Base-by-base conservation (phyloP, 2,797 vertebrate genomes). In the Hydrolagus colliei region DNA sequence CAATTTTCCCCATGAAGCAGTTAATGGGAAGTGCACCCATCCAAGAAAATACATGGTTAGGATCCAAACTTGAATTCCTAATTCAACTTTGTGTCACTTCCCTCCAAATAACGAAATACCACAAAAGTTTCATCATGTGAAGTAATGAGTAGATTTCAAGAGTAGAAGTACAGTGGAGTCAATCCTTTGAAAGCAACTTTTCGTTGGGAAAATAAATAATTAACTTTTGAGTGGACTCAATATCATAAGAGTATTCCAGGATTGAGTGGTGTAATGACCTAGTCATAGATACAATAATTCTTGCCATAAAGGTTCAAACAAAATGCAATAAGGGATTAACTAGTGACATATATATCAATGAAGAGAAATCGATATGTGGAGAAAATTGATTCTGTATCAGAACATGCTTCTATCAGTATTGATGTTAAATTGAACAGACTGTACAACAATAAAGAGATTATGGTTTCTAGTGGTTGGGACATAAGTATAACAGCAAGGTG, bases 241-340 rank as follows among this genome's bases (percentile, higher is more conserved):
- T 77, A 41, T 61, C 61, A 61, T n/a, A 84, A 68, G 65, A 12
- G 20, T 41, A 41, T 16, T 67, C 41, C 65, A 71, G 27, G 32
- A 68, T 52, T 27, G 68, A 9, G n/a, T 41, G 35, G 16, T 67
- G 52, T 35, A 35, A 68, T 84, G 65, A 20, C 18, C 3, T 20
- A 41, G n/a, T 71, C 79, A 32, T 13, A 35, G 16, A 68, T 68
- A 68, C 9, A 14, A 52, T 27, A 71, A 41, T 35, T 10, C 27
- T 84, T 84, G 9, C 65, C 41, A 68, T 71, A 27, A 84, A 32
- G n/a, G 22, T 18, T 82, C 35, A 65, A 82, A 41, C 35, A 82
- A 67, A 68, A 82, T 12, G 32, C 68, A 35, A 35, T 67, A 61
- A 61, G 16, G 77, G 77, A 80, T 27, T 80, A 80, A 80, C n/a